Percentiles rank a stretch among this genome's conserved stretches.
These are phyloP conservation scores for Protonemura montana DNA, from an alignment of 2,888 invertebrate genomes.

Conservation along the genomic window DNA sequence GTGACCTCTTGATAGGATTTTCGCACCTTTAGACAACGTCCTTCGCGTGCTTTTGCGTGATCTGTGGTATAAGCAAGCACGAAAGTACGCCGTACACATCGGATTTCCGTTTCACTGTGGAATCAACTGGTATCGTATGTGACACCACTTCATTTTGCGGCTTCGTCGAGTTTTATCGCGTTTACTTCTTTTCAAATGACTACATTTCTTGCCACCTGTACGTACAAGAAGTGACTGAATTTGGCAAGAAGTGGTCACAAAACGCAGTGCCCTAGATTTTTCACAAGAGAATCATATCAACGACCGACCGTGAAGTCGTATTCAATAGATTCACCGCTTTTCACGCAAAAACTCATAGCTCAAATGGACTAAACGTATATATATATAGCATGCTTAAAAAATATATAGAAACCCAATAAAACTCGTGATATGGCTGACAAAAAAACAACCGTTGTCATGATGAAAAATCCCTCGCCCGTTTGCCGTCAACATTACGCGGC, in stretches of 20 bases:
- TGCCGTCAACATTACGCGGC: not conserved
- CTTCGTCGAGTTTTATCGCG: no score
- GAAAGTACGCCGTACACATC: not conserved
- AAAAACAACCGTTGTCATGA: not conserved
- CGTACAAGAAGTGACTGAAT: not conserved
- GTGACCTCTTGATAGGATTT: not conserved
- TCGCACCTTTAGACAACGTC: not conserved
- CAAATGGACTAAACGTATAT: not conserved
- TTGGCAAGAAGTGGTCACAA: not conserved
- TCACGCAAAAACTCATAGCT: not conserved
- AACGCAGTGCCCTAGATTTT: not conserved
- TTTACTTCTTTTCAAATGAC: not conserved
- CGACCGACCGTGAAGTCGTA: not conserved
- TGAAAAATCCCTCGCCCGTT: not conserved
- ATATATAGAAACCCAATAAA: not conserved
- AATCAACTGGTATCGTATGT: no score
- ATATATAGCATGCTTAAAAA: not conserved
- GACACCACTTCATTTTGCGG: no score
- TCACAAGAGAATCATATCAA: conserved; percentile 12
- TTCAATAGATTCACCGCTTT: not conserved
- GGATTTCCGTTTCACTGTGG: not conserved
- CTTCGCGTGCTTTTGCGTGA: not conserved
- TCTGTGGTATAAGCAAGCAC: not conserved
- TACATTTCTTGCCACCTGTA: not conserved
- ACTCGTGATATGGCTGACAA: not conserved